Evolutionary conservation across 1,140 invertebrate genomes (phyloP), one percentile per base, ranked within the genome.

Genomic region (Platyscapa corneri): DNA sequence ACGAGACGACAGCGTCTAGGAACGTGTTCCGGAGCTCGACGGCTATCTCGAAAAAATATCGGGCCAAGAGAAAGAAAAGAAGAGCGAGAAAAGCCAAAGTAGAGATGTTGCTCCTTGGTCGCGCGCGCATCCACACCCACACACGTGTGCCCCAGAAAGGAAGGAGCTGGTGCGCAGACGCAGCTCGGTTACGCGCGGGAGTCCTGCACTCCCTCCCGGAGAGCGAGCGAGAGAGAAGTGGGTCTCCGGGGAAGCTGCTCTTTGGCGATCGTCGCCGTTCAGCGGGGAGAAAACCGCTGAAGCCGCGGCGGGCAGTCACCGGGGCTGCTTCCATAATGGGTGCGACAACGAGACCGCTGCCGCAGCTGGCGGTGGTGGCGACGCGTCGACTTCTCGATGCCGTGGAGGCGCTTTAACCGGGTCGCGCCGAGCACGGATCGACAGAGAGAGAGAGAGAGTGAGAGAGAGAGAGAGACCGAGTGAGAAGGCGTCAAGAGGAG

Each of bases 211-310:
- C 34, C n/a, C 37, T 16, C 60, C 20, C 77, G 37, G 20, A 84
- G 46, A 60, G 56, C 82, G 80, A 65, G 85, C 74, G 84, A 86
- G 70, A 76, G 85, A 79, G 75, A 64, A 65, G 75, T 76, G 49
- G 53, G 76, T 79, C 86, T 81, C 7, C 27, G 67, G 65, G 64
- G 70, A 83, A 60, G 56, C 27, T 32, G 32, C 20, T 18, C 27
- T 23, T 56, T 7, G 49, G 14, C n/a, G 72, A 32, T 46, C 23
- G 49, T 78, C 49, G 49, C 49, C 32, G 10, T 56, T 67, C 32
- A 60, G 10, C 23, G 10, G 10, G 56, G 10, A 60, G 23, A 60
- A 23, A 27, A 23, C 56, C 56, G 56, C 10, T 60, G 10, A 27
- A 60, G 23, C 27, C 5, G 20, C 1, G 10, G 3, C 56, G 56